Base-by-base conservation (phyloP, 1,140 invertebrate species). In the Penaeus indicus region DNA sequence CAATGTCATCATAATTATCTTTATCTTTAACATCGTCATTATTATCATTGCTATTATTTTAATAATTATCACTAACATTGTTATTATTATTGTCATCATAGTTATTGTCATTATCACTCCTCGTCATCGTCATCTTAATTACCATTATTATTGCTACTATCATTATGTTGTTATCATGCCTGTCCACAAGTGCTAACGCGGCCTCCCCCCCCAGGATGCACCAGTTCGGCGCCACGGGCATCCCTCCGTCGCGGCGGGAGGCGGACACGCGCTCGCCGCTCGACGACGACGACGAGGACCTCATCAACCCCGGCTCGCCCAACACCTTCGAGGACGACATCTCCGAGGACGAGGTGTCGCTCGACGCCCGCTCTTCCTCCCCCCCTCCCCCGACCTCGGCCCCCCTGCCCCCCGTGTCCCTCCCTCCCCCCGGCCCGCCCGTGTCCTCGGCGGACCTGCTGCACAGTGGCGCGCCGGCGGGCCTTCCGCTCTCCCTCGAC, bases 281-380 rank as follows among this genome's bases (percentile, higher is more conserved):
- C 22, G 67, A 64, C 18, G 82, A 90, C 69, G 90, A 90, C 64
- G 90, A 90, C n/a, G 90, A 90, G 25, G 90, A 90, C 78, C 90
- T 90, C 83, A 90, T 90, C 84, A 90, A 90, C 84, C 90, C 90
- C n/a, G 90, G 90, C 22, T 90, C 90, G 8, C 90, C 90, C 3
- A 90, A 86, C 62, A 85, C 84, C 61, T 90, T 89, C 80, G 90
- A 90, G 88, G 90, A 90, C 79, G 90, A 90, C 69, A 86, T 88
- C 32, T 90, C 90, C 42, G 90, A 90, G 80, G 90, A 90, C 60
- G 90, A 90, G 38, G 80, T 82, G 21, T 89, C 87, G 5, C 77
- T 90, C 13, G 90, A 84, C 27, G 84, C 84, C 18, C 82, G 84
- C 32, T 90, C 90, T 47, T 85, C 90, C 13, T 62, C 82, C 13